Percentiles rank a stretch among this genome's conserved stretches.
phyloP scores from a whole-genome alignment of 2,113 vertebrate species.

The Cyanoderma ruficeps region DNA sequence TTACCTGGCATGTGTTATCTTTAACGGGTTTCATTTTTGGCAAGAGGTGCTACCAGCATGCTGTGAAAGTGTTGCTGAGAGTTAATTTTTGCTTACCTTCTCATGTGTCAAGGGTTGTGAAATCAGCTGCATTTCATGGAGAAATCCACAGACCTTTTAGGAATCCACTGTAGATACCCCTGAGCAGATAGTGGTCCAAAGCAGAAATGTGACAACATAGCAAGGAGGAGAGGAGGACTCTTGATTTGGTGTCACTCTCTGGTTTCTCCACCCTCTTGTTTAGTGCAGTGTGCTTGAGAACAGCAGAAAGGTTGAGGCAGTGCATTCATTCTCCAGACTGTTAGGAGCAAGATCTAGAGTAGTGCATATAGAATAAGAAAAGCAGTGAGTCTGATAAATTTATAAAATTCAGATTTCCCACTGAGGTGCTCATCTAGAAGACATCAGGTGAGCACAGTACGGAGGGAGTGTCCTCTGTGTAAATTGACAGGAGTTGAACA shows the following conservation, averaged over 20 bases:
- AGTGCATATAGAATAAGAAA: not conserved
- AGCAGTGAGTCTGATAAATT: not conserved
- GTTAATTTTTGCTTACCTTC: not conserved
- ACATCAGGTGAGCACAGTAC: not conserved
- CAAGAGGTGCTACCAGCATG: not conserved
- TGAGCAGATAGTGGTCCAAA: not conserved
- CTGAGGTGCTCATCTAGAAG: not conserved
- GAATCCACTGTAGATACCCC: not conserved
- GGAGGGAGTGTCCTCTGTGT: not conserved
- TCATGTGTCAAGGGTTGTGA: not conserved
- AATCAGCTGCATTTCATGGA: not conserved
- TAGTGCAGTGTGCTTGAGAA: not conserved
- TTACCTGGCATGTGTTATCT: not conserved
- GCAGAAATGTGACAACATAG: not conserved
- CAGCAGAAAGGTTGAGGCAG: not conserved
- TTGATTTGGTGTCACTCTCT: not conserved
- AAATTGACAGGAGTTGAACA: not conserved
- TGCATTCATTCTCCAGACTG: not conserved
- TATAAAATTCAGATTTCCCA: not conserved
- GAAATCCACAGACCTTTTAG: not conserved
- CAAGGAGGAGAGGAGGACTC: not conserved
- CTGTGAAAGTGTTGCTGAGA: not conserved
- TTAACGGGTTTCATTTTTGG: not conserved
- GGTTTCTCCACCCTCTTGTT: not conserved
- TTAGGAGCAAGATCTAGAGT: not conserved